Conservation (phyloP, 2,797 vertebrate genomes). For the Coluber constrictor region DNA sequence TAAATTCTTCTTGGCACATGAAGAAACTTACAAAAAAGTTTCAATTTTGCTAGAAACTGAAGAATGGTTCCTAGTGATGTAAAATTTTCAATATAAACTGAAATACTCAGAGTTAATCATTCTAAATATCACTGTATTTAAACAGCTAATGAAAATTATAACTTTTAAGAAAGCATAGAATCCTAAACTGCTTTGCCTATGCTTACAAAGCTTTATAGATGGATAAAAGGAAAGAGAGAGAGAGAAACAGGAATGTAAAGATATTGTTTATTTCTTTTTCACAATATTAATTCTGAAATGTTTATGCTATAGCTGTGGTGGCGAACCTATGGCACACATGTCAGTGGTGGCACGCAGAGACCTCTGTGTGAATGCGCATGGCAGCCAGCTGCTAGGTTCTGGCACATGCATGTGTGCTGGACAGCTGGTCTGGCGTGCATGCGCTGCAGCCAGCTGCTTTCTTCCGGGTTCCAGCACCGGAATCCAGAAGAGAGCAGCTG, state of each 20-base stretch:
- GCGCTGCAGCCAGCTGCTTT: no score
- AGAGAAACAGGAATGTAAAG: background rate
- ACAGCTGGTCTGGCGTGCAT: no score
- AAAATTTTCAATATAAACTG: slow-evolving; percentile 35
- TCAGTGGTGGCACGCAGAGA: no score
- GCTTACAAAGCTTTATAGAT: background rate
- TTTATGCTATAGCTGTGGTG: background rate
- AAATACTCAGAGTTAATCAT: slow-evolving; percentile 46
- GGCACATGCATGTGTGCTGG: no score
- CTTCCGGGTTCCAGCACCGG: no score
- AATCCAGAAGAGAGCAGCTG: no score
- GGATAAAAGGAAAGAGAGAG: background rate
- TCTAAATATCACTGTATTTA: slow-evolving; percentile 37
- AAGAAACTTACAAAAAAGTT: slow-evolving; percentile 13
- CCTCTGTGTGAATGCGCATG: no score
- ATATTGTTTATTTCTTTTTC: background rate
- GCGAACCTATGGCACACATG: no score
- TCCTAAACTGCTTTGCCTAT: background rate
- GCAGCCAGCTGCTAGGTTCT: no score
- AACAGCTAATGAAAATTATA: background rate
- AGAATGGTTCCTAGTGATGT: slow-evolving; percentile 39
- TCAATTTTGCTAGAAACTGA: background rate
- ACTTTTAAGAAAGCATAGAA: background rate
- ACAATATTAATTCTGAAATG: background rate
- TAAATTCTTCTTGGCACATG: slow-evolving; percentile 33